Evolutionary conservation across 2,113 vertebrate genomes (phyloP), one percentile per base, ranked within the genome.

Genomic region (Nematolebias whitei): DNA sequence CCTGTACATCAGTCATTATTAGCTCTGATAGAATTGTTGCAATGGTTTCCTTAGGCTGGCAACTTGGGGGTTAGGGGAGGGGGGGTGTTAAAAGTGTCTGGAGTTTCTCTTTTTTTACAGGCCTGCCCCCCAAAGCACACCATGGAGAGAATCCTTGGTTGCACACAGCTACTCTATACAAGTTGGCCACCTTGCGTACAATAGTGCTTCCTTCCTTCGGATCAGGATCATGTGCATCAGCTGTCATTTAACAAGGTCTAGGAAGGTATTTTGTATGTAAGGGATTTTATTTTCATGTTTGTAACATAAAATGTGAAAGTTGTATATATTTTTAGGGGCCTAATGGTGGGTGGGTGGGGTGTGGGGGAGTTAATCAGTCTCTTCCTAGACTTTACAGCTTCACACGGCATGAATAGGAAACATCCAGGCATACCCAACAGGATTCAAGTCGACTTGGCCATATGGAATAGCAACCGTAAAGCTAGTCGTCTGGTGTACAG

Each of bases 341-440:
- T 71, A 23, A 58, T 53, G 75, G 69, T 82, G 32, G n/a, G 83
- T 70, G 78, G 43, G 26, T 29, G 26, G 75, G 74, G 86, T 10
- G 83, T 73, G 74, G 86, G 86, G 80, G 50, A 52, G 75, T 91
- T 93, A 94, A 93, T 86, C 69, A 71, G 85, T 93, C 65, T 93
- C 71, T 92, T 87, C 86, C 90, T 87, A 93, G 92, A 91, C 74
- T 92, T 90, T 71, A 85, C 93, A 94, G 92, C 91, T 90, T 87
- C 51, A 45, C 86, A 63, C 44, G 86, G 76, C 84, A 76, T 86
- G 80, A 85, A 39, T 92, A 88, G 52, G 82, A 83, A 70, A 47
- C 77, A 22, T 60, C 85, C 79, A 63, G 72, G 67, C 32, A 51
- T 47, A 56, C 60, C 79, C 44, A 68, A 76, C 80, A 78, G 63